phyloP scores from a whole-genome alignment of 2,888 invertebrate species.

The Phasia obesa region DNA sequence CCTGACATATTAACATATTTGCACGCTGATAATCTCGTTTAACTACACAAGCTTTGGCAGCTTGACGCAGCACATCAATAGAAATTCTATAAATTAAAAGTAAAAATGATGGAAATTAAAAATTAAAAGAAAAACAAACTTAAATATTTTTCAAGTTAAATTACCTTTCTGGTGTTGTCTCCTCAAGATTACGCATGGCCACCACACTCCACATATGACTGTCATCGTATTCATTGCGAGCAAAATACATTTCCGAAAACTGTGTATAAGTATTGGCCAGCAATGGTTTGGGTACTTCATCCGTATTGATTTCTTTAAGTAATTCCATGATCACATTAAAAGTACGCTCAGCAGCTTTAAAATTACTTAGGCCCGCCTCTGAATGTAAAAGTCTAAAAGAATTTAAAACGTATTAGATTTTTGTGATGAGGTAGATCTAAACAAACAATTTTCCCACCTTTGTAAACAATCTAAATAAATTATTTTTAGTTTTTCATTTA shows the following conservation, averaged over 20 bases:
- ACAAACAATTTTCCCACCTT: no score
- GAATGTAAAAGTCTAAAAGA: slow-evolving; percentile 89
- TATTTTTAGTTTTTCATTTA: slow-evolving; percentile 85
- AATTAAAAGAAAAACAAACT: slow-evolving; percentile 51
- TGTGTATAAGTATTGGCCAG: slow-evolving; percentile 90
- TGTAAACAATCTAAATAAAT: slow-evolving; percentile 92
- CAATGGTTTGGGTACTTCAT: slow-evolving; percentile 82
- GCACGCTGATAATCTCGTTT: slow-evolving; percentile 93
- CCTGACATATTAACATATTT: slow-evolving; percentile 91
- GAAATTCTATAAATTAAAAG: slow-evolving; percentile 84
- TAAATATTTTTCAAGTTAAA: neutral
- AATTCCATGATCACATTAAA: slow-evolving; percentile 85
- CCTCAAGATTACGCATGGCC: slow-evolving; percentile 87
- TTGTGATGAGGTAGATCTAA: no score
- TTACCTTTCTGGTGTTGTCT: slow-evolving; percentile 86
- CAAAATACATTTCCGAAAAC: slow-evolving; percentile 91
- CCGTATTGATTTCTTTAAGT: slow-evolving; percentile 83
- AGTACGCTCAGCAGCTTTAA: slow-evolving; percentile 89
- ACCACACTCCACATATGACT: slow-evolving; percentile 90
- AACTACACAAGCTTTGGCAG: slow-evolving; percentile 94
- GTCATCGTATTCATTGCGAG: slow-evolving; percentile 93
- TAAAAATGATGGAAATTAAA: no score
- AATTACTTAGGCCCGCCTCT: slow-evolving; percentile 91
- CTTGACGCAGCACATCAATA: slow-evolving; percentile 92
- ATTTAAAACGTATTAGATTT: neutral